Conservation (phyloP, 1,140 invertebrate genomes). For the Aphelenchoides besseyi region DNA sequence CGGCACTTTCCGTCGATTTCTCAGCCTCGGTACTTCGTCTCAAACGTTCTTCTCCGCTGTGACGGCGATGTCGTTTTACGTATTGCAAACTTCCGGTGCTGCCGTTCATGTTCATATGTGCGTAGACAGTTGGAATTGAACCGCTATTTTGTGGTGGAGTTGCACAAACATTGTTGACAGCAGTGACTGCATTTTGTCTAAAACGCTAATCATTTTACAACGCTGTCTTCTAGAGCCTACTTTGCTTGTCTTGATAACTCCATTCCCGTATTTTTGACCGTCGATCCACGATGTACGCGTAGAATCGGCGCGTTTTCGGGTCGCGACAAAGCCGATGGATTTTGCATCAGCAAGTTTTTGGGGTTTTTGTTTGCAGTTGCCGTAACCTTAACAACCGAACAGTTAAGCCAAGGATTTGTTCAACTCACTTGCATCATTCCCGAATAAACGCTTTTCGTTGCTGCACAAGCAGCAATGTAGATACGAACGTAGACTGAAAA, state of each 20-base stretch:
- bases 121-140: slow-evolving; percentile 40
- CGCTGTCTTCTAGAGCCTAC: not conserved
- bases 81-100: slow-evolving; percentile 41
- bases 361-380: slow-evolving; percentile 64
- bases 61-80: slow-evolving; percentile 28
- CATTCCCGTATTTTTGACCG: slow-evolving; percentile 30
- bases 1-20: not conserved
- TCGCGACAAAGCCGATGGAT: slow-evolving; percentile 63
- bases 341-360: slow-evolving; percentile 53
- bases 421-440: slow-evolving; percentile 84
- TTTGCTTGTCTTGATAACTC: not conserved
- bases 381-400: slow-evolving; percentile 56
- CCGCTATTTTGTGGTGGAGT: slow-evolving; percentile 32
- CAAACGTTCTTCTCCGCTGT: slow-evolving; percentile 31
- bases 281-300: slow-evolving; percentile 78
- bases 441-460: slow-evolving; percentile 76
- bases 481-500: slow-evolving; percentile 82
- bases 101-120: slow-evolving; percentile 50
- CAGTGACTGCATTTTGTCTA: slow-evolving; percentile 6
- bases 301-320: slow-evolving; percentile 79
- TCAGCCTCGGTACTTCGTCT: not conserved
- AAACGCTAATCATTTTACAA: not conserved
- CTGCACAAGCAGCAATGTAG: slow-evolving; percentile 82
- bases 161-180: too few species aligned
- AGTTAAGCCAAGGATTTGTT: slow-evolving; percentile 28